Percentiles rank a stretch among this genome's conserved stretches.
Evolutionary conservation across 2,113 vertebrate species (phyloP).

Genomic region (Callipepla squamata): DNA sequence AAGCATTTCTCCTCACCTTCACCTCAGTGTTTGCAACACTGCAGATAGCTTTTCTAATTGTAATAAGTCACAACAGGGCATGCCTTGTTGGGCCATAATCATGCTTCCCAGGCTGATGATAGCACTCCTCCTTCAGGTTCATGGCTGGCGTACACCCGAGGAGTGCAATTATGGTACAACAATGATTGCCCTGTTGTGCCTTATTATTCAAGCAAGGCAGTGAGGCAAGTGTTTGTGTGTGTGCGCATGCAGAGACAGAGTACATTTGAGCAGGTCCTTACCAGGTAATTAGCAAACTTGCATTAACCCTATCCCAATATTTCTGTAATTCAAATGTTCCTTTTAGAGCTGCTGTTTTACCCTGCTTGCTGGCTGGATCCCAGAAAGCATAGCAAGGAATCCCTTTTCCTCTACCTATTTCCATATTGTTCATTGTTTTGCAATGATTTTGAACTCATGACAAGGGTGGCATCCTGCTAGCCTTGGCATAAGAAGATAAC

Average conservation of each 20-base stretch:
- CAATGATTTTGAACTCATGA: neutral
- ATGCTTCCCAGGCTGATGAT: constrained; percentile 69
- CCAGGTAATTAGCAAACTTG: constrained; percentile 57
- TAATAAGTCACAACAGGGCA: constrained; percentile 74
- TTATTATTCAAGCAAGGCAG: constrained; percentile 68
- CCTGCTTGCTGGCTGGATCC: neutral
- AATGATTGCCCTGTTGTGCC: constrained; percentile 70
- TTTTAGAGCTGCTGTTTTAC: neutral
- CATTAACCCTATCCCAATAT: constrained; percentile 51
- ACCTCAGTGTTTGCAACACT: constrained; percentile 17
- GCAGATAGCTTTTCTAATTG: constrained; percentile 67
- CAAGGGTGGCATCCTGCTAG: neutral
- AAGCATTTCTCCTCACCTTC: constrained; percentile 8
- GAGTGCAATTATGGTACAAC: constrained; percentile 66
- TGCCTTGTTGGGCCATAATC: constrained; percentile 75
- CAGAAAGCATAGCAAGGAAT: neutral
- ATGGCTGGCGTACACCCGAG: constrained; percentile 41
- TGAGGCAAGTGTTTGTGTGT: constrained; percentile 68
- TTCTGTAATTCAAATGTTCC: neutral
- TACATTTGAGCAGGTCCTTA: constrained; percentile 65
- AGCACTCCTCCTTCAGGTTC: constrained; percentile 55
- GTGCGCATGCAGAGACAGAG: constrained; percentile 64
- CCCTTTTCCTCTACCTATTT: neutral
- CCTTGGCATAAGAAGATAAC: neutral
- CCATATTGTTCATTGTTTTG: neutral